Conservation (phyloP, 2,113 vertebrate genomes). For the Cephalopterus ornatus region DNA sequence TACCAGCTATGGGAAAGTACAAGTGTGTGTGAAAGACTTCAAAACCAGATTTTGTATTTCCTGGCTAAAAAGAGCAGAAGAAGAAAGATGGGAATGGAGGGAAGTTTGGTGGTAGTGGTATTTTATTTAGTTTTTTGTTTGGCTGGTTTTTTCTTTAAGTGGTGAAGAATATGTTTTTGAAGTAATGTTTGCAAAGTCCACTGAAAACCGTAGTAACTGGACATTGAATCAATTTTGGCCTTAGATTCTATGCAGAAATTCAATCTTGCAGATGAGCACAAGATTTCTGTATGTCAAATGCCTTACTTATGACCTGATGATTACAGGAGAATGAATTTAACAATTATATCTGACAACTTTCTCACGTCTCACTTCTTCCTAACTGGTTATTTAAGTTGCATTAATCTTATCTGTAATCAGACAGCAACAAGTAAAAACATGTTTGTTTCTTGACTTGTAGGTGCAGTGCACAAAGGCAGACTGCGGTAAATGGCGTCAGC, state of each 20-base stretch:
- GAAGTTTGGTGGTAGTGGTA: not conserved
- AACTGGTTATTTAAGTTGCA: not conserved
- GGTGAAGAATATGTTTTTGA: not conserved
- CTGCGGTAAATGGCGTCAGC: conserved; percentile 95
- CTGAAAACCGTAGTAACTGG: not conserved
- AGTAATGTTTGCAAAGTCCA: not conserved
- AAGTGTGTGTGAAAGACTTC: not conserved
- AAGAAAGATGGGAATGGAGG: not conserved
- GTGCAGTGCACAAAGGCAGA: conserved; percentile 91
- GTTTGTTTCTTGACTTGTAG: conserved; percentile 66
- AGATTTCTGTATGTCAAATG: not conserved
- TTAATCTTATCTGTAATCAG: conserved; percentile 1
- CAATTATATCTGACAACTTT: not conserved
- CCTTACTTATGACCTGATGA: not conserved
- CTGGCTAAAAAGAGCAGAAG: not conserved
- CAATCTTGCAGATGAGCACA: not conserved
- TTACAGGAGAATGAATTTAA: not conserved
- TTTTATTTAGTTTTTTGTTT: not conserved
- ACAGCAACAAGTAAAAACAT: conserved; percentile 20
- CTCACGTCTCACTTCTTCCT: not conserved
- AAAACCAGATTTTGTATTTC: not conserved
- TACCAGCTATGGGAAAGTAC: not conserved
- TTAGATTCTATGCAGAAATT: not conserved
- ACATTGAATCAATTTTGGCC: not conserved
- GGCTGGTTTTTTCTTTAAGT: not conserved